Base-by-base conservation (phyloP, 2,113 vertebrate genomes). In the Fulica atra region DNA sequence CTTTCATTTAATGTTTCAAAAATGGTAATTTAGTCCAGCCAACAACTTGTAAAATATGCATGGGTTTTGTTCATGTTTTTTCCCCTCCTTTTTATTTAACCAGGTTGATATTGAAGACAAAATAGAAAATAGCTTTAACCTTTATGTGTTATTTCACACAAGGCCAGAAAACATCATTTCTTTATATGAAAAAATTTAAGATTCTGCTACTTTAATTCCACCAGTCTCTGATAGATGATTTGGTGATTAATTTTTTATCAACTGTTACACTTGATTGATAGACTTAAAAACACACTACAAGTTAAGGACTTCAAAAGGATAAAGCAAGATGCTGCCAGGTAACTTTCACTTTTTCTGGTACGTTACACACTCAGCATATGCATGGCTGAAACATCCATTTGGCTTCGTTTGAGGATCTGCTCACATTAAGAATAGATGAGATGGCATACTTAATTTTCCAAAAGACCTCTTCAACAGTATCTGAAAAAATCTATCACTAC, bases 391-490 rank as follows among this genome's bases (percentile, higher is more conserved):
- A 95, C 72, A 90, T 68, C 90, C 90, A 92, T 84, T 96, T 91
- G 95, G 61, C 80, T 86, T 94, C 36, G 50, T 77, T 94, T 78
- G 65, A 69, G 76, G 38, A 92, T 83, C 69, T 6, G 11, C 61
- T 94, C 36, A 70, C 85, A 96, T 94, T 88, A 97, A 95, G 66
- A 95, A 96, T 94, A 95, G 40, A 94, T 95, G 92, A 96, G 90
- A 95, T 78, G 26, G 77, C 64, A 81, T 70, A 81, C 38, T 78
- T 90, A 77, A 92, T 54, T 96, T 95, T 88, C 93, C 82, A 78
- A 88, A 90, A 92, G 88, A 86, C 80, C 38, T 78, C 64, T 84
- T 86, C 76, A 88, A 42, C 53, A 78, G 51, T 51, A 44, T 66
- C 53, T 86, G 65, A 94, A 95, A 95, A 92, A 90, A 88, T 40